Evolutionary conservation across 2,888 invertebrate genomes (phyloP), one percentile per base, ranked within the genome.

Genomic region (Petrolisthes manimaculis): DNA sequence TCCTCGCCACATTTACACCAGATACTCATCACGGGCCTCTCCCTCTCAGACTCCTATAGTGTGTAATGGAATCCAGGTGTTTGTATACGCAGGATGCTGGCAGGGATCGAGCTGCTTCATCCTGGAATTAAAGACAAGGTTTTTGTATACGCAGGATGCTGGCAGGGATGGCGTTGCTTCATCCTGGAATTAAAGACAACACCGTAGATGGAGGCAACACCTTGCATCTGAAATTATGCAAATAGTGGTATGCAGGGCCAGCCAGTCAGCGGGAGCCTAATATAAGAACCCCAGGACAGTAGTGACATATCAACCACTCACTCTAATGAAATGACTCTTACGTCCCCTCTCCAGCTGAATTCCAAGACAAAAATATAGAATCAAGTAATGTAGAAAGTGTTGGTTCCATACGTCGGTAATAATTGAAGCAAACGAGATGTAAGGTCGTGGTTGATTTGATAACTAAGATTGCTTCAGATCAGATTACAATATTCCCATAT

Each of bases 171-270:
- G 51, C 74, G 56, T 37, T 83, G 37, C 37, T 74, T 37, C 54
- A n/a, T 74, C 71, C 24, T 74, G 56, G 83, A 56, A 83, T 83
- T 55, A 83, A 83, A 75, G 74, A 83, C 83, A 67, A 75, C 74
- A 37, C 83, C 74, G 53, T 71, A 69, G 79, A 85, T 79, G 67
- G 85, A 78, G 71, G 79, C 85, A 85, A 79, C 85, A 79, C 12
- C 80, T 80, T 80, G 69, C 69, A 85, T 85, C 80, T 85, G 85
- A 75, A 37, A 85, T 85, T 85, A 85, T 85, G 85, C 85, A 85
- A 85, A 85, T 85, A 69, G 69, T 55, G 79, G 79, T 55, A 80
- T 80, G 85, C 85, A 80, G 24, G 79, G 78, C 85, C 80, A 54
- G 79, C 78, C 37, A 37, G 37, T 37, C 37, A 37, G 37, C 37